Evolutionary conservation across 2,888 invertebrate genomes (phyloP).

Genomic region (Kuschelorhynchus macadamiae): DNA sequence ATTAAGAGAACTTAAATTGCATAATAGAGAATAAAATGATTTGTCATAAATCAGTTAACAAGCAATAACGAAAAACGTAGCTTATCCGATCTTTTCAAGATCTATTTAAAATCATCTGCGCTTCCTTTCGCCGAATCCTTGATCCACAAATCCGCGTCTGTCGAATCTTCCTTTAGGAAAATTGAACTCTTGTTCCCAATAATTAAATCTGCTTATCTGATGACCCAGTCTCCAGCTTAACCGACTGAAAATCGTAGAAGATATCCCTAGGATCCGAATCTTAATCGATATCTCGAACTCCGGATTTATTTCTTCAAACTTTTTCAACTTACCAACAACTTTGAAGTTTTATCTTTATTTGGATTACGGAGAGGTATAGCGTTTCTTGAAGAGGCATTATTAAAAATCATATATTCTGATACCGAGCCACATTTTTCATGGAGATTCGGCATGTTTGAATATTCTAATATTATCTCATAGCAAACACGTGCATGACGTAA

Average conservation of each 20-base stretch:
- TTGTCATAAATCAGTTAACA: no score
- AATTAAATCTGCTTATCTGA: slow-evolving; percentile 48
- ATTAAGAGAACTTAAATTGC: no score
- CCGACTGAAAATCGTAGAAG: slow-evolving; percentile 28
- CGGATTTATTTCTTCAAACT: slow-evolving; percentile 41
- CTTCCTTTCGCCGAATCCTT: no score
- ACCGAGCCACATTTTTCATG: no score
- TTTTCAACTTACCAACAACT: slow-evolving; percentile 43
- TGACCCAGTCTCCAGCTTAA: slow-evolving; percentile 33
- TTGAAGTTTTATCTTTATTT: slow-evolving; percentile 34
- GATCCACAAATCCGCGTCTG: slow-evolving; percentile 1
- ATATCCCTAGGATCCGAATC: slow-evolving; percentile 38
- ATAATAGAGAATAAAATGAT: no score
- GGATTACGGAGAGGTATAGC: slow-evolving; percentile 5
- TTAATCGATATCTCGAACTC: slow-evolving; percentile 41
- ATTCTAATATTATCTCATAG: no score
- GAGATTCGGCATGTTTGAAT: no score
- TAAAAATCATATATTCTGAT: no score
- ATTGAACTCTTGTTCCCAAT: slow-evolving; percentile 33
- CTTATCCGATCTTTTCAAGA: no score
- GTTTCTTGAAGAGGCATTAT: slow-evolving; percentile 13
- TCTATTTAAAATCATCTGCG: no score
- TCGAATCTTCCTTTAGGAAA: slow-evolving; percentile 15
- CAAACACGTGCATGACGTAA: no score
- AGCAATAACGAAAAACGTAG: no score